Percentiles rank a stretch among this genome's conserved stretches.
phyloP scores from a whole-genome alignment of 1,140 invertebrate genomes.

The Maniola jurtina region DNA sequence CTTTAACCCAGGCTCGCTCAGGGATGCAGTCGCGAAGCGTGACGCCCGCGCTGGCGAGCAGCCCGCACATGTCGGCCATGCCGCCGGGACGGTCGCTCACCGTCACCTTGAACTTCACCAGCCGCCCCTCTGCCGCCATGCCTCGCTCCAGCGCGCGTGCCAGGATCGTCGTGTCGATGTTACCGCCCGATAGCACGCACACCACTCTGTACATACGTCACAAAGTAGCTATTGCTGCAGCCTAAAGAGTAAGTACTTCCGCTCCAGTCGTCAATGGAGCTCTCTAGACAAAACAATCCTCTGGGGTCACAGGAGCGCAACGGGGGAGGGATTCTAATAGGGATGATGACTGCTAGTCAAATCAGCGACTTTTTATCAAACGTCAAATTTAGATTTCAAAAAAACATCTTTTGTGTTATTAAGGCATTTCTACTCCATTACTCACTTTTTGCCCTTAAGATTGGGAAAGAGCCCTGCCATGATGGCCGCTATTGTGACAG shows the following conservation, averaged over 20 bases:
- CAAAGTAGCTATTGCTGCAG: too few species aligned
- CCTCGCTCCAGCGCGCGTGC: conserved; percentile 93
- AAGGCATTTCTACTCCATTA: neutral
- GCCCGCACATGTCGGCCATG: conserved; percentile 89
- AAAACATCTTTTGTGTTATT: neutral
- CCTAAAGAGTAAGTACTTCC: too few species aligned
- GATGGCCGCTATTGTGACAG: conserved; percentile 90
- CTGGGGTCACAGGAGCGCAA: too few species aligned
- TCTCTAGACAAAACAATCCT: too few species aligned
- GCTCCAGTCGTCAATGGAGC: too few species aligned
- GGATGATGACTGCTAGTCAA: too few species aligned
- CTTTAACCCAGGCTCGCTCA: conserved; percentile 93
- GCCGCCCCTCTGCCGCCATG: conserved; percentile 91
- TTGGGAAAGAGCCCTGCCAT: conserved; percentile 91
- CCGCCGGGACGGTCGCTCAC: conserved; percentile 92
- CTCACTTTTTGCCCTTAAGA: conserved; percentile 91
- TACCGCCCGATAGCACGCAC: conserved; percentile 91
- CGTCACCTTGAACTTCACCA: conserved; percentile 90
- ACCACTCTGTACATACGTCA: conserved; percentile 83
- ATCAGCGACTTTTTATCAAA: too few species aligned
- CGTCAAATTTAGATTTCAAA: too few species aligned
- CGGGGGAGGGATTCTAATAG: too few species aligned
- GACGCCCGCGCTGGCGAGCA: conserved; percentile 87
- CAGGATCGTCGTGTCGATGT: conserved; percentile 95
- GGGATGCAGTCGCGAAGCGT: conserved; percentile 96